phyloP scores from a whole-genome alignment of 2,888 invertebrate genomes.

The Chouioia cunea region DNA sequence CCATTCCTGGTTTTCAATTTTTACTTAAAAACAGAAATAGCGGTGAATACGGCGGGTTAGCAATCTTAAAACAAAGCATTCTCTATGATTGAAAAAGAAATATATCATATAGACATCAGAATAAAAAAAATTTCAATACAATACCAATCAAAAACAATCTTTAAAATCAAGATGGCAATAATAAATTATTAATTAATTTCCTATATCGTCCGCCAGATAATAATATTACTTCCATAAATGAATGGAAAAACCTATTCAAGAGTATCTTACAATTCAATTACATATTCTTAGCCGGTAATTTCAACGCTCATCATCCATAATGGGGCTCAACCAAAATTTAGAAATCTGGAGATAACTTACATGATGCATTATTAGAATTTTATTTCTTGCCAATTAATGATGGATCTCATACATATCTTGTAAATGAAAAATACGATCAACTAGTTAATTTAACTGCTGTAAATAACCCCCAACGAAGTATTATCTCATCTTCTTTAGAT shows the following conservation, averaged over 20 bases:
- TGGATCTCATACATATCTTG: constrained; percentile 9
- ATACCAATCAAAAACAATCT: not conserved
- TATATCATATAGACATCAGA: not conserved
- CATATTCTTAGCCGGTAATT: constrained; percentile 11
- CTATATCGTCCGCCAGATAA: not conserved
- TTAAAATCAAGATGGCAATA: not conserved
- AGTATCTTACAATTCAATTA: not conserved
- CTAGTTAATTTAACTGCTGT: no score
- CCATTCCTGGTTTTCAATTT: not conserved
- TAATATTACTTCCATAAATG: not conserved
- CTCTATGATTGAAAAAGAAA: not conserved
- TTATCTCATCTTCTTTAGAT: constrained; percentile 10
- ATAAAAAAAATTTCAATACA: constrained; percentile 10
- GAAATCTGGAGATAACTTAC: not conserved
- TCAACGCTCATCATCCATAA: constrained; percentile 5
- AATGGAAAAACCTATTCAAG: constrained; percentile 1
- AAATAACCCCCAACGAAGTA: no score
- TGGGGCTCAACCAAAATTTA: constrained; percentile 14
- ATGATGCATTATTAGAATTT: not conserved
- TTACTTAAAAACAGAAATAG: constrained; percentile 6
- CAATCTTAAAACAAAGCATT: constrained; percentile 4
- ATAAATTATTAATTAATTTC: not conserved
- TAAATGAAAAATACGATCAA: not conserved
- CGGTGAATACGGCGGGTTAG: not conserved
- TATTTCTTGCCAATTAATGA: not conserved